These are phyloP conservation scores for Zootoca vivipara DNA, from an alignment of 2,113 vertebrate genomes.

Conservation along the genomic window DNA sequence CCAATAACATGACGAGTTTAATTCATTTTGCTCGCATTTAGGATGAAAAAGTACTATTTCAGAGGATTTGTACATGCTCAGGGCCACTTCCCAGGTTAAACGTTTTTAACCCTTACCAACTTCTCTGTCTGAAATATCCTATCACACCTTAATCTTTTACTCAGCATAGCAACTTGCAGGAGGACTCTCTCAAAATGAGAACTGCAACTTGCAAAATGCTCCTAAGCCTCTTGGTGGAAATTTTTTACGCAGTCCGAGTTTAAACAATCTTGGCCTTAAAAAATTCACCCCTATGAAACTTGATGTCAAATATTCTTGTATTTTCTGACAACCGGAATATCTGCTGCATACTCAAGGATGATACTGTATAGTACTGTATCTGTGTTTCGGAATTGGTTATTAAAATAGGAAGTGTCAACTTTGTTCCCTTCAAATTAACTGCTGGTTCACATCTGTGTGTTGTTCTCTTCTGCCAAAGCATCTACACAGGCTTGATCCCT, in stretches of 20 bases:
- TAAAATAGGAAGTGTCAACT: too few relatives aligned
- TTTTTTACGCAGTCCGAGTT: background rate
- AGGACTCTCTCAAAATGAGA: background rate
- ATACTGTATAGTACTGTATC: too few relatives aligned
- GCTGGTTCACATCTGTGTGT: too few relatives aligned
- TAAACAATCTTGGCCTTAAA: background rate
- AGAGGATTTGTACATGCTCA: background rate
- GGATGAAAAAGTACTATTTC: background rate
- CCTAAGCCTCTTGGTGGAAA: background rate
- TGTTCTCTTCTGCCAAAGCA: too few relatives aligned
- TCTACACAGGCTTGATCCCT: too few relatives aligned
- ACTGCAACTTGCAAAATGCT: background rate
- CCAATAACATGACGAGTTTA: background rate
- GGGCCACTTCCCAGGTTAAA: background rate
- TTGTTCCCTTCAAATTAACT: too few relatives aligned
- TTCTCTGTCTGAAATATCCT: background rate
- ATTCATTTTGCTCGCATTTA: background rate
- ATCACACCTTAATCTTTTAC: background rate
- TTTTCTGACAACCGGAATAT: background rate
- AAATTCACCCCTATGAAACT: background rate
- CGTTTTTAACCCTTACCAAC: background rate
- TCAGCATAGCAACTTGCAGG: background rate
- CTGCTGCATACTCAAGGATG: background rate
- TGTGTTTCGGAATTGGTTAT: background rate
- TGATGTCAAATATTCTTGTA: background rate